Conservation (phyloP, 2,888 invertebrate genomes). For the Synanthedon vespiformis region DNA sequence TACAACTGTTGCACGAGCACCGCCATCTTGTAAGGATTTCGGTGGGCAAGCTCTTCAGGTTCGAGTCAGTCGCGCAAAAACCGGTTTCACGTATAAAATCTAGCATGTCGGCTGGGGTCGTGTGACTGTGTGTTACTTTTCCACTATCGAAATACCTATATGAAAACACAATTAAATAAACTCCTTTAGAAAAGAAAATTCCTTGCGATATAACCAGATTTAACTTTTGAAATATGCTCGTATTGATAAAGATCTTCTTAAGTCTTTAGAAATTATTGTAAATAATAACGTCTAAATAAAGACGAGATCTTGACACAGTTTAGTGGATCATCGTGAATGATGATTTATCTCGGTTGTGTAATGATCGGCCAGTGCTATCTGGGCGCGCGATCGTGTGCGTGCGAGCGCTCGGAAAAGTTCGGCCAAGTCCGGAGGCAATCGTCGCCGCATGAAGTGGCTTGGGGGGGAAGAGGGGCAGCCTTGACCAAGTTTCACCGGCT, state of each 20-base stretch:
- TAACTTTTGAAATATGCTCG: no score
- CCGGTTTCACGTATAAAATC: constrained; percentile 29
- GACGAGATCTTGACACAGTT: constrained; percentile 64
- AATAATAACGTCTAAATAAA: constrained; percentile 13
- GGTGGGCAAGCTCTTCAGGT: constrained; percentile 37
- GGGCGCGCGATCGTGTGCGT: constrained; percentile 47
- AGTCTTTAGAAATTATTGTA: constrained; percentile 8
- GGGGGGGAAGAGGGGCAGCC: constrained; percentile 45
- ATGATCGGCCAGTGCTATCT: constrained; percentile 43
- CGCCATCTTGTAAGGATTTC: constrained; percentile 58
- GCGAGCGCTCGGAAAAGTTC: constrained; percentile 31
- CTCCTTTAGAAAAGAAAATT: no score
- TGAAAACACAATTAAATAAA: no score
- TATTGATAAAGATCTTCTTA: no score
- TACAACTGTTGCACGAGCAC: constrained; percentile 59
- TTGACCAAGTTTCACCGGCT: constrained; percentile 69
- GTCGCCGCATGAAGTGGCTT: constrained; percentile 18
- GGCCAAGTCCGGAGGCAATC: constrained; percentile 38
- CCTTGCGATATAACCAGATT: no score
- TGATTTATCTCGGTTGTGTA: constrained; percentile 63
- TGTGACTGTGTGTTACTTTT: not conserved
- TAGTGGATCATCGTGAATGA: constrained; percentile 48
- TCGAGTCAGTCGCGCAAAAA: constrained; percentile 24
- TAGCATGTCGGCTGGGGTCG: constrained; percentile 11
- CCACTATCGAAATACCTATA: no score